Evolutionary conservation across 2,888 invertebrate genomes (phyloP).

Genomic region (Diogma glabrata): DNA sequence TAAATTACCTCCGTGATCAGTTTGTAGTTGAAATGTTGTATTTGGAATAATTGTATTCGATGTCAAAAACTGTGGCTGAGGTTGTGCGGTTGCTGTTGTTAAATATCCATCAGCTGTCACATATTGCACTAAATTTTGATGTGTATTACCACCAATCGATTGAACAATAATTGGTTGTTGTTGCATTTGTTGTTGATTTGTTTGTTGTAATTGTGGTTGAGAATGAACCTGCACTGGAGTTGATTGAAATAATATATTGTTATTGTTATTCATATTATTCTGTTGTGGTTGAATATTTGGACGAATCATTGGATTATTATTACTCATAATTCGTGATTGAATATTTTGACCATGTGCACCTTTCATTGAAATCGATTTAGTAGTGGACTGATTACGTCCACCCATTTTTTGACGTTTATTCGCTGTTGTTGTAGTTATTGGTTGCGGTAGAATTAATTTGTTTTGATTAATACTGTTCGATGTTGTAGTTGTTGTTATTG

Average conservation of each 20-base stretch:
- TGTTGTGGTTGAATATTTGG: slow-evolving; percentile 24
- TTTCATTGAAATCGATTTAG: slow-evolving; percentile 16
- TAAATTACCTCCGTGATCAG: slow-evolving; percentile 47
- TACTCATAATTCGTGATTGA: slow-evolving; percentile 21
- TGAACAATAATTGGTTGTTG: slow-evolving; percentile 57
- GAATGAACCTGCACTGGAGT: slow-evolving; percentile 18
- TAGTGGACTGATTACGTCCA: slow-evolving; percentile 23
- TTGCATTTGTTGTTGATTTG: slow-evolving; percentile 42
- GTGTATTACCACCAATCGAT: slow-evolving; percentile 37
- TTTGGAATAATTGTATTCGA: slow-evolving; percentile 45
- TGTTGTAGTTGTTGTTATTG: slow-evolving; percentile 16
- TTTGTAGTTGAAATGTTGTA: slow-evolving; percentile 48
- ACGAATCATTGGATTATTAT: slow-evolving; percentile 25
- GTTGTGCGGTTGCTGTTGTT: slow-evolving; percentile 45
- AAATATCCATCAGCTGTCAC: slow-evolving; percentile 28
- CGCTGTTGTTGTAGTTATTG: slow-evolving; percentile 40
- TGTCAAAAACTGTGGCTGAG: slow-evolving; percentile 43
- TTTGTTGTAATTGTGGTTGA: background rate
- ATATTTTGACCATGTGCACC: too few relatives aligned
- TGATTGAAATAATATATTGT: slow-evolving; percentile 35
- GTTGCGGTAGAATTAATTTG: slow-evolving; percentile 32
- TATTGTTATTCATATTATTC: background rate
- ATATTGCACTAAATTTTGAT: slow-evolving; percentile 40
- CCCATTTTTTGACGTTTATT: slow-evolving; percentile 42
- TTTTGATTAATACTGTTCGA: slow-evolving; percentile 7